A percentile compares a stretch with the other conserved stretches of the same genome.
These are phyloP conservation scores for Listronotus bonariensis DNA, from an alignment of 1,140 invertebrate species.

Conservation along the genomic window DNA sequence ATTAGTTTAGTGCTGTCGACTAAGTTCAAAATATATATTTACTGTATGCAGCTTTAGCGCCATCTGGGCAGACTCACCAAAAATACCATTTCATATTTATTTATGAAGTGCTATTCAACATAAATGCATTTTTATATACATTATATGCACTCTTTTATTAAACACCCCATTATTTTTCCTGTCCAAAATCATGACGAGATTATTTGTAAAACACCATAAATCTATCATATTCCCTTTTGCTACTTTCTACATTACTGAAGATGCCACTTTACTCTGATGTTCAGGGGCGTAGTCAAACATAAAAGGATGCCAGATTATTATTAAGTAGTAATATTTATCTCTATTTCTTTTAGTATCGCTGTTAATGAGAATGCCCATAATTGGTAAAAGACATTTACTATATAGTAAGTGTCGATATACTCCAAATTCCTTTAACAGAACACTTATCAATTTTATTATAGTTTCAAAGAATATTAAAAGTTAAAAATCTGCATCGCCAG, in stretches of 20 bases:
- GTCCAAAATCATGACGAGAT: constrained; percentile 18
- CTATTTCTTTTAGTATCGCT: no score
- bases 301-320: no score
- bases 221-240: constrained; percentile 12
- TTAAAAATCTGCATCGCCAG: no score
- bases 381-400: no score
- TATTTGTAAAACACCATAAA: constrained; percentile 13
- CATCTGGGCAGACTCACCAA: not conserved
- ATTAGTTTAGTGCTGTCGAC: not conserved
- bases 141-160: constrained; percentile 19
- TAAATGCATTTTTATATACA: constrained; percentile 11
- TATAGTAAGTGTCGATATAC: no score
- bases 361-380: no score
- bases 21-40: not conserved
- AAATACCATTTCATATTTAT: constrained; percentile 6
- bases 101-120: not conserved
- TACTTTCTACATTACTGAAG: constrained; percentile 4
- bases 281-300: constrained; percentile 5
- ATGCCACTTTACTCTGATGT: not conserved
- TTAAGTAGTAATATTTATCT: no score
- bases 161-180: constrained; percentile 25
- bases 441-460: no score
- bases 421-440: no score
- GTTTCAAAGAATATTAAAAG: no score
- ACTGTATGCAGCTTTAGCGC: not conserved